Conservation (phyloP, 2,113 vertebrate genomes). For the Malurus melanocephalus region DNA sequence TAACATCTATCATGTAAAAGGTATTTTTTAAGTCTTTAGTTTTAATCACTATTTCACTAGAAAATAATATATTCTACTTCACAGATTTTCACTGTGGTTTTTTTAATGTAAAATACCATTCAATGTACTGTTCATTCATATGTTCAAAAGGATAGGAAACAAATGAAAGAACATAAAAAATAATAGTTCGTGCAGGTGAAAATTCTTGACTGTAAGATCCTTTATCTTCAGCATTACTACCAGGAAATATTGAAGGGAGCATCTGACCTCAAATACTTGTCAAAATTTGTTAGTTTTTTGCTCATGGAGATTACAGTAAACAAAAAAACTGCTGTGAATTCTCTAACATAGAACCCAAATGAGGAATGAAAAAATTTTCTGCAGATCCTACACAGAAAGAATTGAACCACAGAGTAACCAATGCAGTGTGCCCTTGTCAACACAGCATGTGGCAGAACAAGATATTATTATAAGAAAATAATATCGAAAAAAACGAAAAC, state of each 20-base stretch:
- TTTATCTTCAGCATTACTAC: not conserved
- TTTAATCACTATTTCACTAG: not conserved
- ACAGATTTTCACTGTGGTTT: not conserved
- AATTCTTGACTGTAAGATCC: not conserved
- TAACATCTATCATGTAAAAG: not conserved
- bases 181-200: not conserved
- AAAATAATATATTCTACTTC: not conserved
- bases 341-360: not conserved
- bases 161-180: not conserved
- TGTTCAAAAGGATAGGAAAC: not conserved
- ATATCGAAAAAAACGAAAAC: not conserved
- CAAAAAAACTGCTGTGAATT: not conserved
- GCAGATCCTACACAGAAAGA: not conserved
- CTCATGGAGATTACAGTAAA: not conserved
- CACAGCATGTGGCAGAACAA: not conserved
- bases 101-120: not conserved
- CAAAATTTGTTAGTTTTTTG: not conserved
- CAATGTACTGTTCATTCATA: not conserved
- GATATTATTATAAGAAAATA: accelerated
- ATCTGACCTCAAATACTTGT: not conserved
- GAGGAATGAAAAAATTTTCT: not conserved
- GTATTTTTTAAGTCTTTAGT: not conserved
- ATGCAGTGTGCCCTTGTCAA: not conserved
- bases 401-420: not conserved
- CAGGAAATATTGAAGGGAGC: not conserved